phyloP scores from a whole-genome alignment of 2,113 vertebrate species.

The Grammomys dolichurus region DNA sequence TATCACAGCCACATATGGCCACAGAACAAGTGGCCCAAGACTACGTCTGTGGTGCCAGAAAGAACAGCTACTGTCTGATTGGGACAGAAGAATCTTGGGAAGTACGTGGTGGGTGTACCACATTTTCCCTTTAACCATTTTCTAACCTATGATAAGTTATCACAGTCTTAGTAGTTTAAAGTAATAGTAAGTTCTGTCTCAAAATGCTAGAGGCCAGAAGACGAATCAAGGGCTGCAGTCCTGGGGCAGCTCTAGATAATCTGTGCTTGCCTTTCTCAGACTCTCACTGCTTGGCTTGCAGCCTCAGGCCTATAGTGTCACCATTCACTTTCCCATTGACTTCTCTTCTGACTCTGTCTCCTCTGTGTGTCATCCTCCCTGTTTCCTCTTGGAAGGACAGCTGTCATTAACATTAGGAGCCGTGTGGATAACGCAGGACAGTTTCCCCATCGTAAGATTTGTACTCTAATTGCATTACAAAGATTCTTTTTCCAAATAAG shows the following conservation, averaged over 20 bases:
- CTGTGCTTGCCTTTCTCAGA: background rate
- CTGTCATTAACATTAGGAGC: background rate
- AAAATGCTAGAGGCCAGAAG: background rate
- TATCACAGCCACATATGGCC: no score
- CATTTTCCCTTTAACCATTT: background rate
- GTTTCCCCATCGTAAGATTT: background rate
- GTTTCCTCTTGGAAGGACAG: conserved; percentile 3
- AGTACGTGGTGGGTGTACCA: background rate
- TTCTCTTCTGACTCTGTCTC: background rate
- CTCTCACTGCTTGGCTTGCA: background rate
- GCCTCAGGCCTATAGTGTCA: background rate
- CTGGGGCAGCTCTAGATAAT: background rate
- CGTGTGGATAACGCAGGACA: background rate
- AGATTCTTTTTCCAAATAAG: conserved; percentile 10
- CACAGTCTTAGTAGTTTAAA: background rate
- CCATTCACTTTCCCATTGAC: background rate
- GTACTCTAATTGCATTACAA: conserved; percentile 11
- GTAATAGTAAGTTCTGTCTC: background rate
- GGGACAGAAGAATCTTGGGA: background rate
- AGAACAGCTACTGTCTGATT: background rate
- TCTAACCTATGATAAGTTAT: background rate
- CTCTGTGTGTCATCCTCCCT: background rate
- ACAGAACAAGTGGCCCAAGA: background rate
- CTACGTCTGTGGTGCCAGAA: background rate
- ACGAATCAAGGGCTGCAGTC: background rate